Evolutionary conservation across 2,113 vertebrate genomes (phyloP), one percentile per base, ranked within the genome.

Genomic region (Perccottus glenii): DNA sequence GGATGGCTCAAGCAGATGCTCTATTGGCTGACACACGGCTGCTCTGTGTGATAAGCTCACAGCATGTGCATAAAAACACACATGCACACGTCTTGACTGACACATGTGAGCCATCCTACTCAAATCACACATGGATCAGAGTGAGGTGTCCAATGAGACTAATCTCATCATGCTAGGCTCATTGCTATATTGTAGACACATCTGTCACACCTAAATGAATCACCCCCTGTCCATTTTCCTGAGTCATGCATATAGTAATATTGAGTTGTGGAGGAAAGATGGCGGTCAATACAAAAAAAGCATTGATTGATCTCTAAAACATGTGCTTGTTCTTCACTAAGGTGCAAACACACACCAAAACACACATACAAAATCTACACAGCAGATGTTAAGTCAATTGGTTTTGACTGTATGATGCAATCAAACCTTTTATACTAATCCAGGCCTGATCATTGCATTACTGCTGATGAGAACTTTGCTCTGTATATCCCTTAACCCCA

Each of bases 191-290:
- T 63, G 81, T 43, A 47, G 71, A 75, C 84, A 70, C 88, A 90
- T 88, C 87, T 90, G 83, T 85, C 83, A 67, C 68, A 75, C 74
- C 85, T 71, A 77, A 73, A 88, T 85, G 70, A 85, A 81, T 81
- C 81, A 77, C 82, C 68, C 79, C 60, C 77, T 77, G 84, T 62
- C 66, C 15, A 42, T 86, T 85, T 88, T 73, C 73, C 84, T 88
- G 85, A 85, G 85, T 86, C 87, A 87, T 80, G 62, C 11, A 9
- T 59, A 63, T 66, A 72, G 67, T 35, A 56, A 66, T 79, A 70
- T 74, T 38, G 78, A 79, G 64, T 47, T 49, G 55, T 2, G 48
- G 42, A 11, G 52, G 47, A 35, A 40, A 42, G 45, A 42, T n/a
- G 19, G 33, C 11, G 65, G 67, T 83, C 70, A 71, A 84, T 83